Base-by-base conservation (phyloP, 2,113 vertebrate species). In the Delphinus delphis region DNA sequence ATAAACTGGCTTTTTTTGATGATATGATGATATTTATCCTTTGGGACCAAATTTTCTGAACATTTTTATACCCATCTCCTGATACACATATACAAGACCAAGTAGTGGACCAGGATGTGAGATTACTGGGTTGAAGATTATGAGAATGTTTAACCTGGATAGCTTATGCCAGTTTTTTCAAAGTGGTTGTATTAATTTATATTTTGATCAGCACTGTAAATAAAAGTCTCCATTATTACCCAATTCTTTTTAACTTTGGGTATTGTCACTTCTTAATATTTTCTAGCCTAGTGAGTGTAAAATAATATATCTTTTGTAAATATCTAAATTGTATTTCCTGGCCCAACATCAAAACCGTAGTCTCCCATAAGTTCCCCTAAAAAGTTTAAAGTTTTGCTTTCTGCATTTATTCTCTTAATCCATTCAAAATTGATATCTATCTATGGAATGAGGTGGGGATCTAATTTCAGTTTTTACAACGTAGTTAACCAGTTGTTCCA, bases 381-480 rank as follows among this genome's bases (percentile, higher is more conserved):
- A n/a, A 96, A 4, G 1, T 89, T 80, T 83, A 70, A 95, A 81
- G 44, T 71, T 83, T 62, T 96, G 26, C 47, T 79, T 94, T 96
- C 63, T 5, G 26, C 11, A 77, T 77, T 47, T 83, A 53, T 68
- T 31, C 38, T 18, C 15, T 77, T 96, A 83, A 53, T 55, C 31
- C 44, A 76, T 92, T 79, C 26, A 53, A 44, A 71, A 60, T 50
- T 81, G 21, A 70, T 77, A 21, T 76, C 73, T 82, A 3, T 88
- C 15, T 84, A 67, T 80, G 18, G n/a, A 71, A 1, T 50, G 17
- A 80, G 13, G 41, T 41, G 55, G 44, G 17, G 67, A 62, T 95
- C 65, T 74, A 41, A 36, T 81, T 95, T 70, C 9, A 17, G 31
- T 38, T 92, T 76, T 74, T 62, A 15, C 18, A 68, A 8, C 1